Conservation (phyloP, 2,797 vertebrate species). For the Myotis findleyi region DNA sequence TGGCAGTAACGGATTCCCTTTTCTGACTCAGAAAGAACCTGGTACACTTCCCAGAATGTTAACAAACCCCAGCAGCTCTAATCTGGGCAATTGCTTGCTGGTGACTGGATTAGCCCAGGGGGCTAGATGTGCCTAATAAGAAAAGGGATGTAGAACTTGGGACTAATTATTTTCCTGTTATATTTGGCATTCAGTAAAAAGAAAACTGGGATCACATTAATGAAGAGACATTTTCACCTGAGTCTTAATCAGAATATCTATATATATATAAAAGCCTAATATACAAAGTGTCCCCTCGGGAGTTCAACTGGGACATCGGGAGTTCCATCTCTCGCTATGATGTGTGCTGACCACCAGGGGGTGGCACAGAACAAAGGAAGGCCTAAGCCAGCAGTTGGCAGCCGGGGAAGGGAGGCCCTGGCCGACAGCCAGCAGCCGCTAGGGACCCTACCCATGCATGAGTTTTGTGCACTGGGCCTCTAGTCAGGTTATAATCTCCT, state of each 20-base stretch:
- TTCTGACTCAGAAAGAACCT: slow-evolving; percentile 57
- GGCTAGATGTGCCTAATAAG: neutral
- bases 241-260: slow-evolving; percentile 18
- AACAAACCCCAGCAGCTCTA: slow-evolving; percentile 57
- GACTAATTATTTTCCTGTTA: slow-evolving; percentile 56
- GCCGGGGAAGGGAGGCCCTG: too few species aligned
- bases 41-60: neutral
- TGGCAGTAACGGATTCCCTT: slow-evolving; percentile 44
- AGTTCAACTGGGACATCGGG: too few species aligned
- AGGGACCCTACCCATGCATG: too few species aligned
- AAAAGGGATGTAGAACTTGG: slow-evolving; percentile 33
- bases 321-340: too few species aligned
- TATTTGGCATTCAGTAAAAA: slow-evolving; percentile 31
- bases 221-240: neutral
- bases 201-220: slow-evolving; percentile 16
- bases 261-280: too few species aligned
- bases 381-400: too few species aligned
- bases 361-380: too few species aligned
- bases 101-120: slow-evolving; percentile 21
- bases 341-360: too few species aligned
- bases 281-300: too few species aligned
- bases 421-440: too few species aligned
- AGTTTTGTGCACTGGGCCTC: too few species aligned
- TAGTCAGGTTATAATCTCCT: neutral
- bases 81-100: slow-evolving; percentile 55